Evolutionary conservation across 1,140 invertebrate species (phyloP), one percentile per base, ranked within the genome.

Genomic region (Drosophila trapezifrons): DNA sequence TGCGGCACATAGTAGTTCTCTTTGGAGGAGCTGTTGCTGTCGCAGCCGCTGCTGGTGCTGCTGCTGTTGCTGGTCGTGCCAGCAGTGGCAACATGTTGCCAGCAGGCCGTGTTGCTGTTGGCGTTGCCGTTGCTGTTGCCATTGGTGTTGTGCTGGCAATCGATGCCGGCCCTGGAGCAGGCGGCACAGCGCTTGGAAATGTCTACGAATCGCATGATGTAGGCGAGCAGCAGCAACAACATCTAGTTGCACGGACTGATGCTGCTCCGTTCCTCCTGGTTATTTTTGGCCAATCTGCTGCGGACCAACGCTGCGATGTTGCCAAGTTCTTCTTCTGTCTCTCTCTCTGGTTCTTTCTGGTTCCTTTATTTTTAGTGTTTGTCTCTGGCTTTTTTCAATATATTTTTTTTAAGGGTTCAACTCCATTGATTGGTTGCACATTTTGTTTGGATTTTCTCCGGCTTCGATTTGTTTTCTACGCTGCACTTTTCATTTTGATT

Each of bases 141-240:
- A 27, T 43, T 55, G 56, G 62, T 45, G 38, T 43, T 59, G 72
- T 60, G 63, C 8, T 49, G 63, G 60, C 82, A 90, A 42, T 80
- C 80, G 42, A 75, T 64, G 38, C 76, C 84, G 46, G 79, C 76
- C 45, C 60, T 78, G 51, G 59, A 76, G 56, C 76, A 90, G 57
- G 65, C 66, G 29, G 76, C 38, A 67, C 86, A 90, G 40, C 82
- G 81, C 63, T 91, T 91, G 85, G 91, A 91, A 90, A 92, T 91
- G 86, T 92, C 91, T 81, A 90, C 89, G 89, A 85, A 90, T 90
- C 87, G 63, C 91, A 92, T 92, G 58, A 92, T 90, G 83, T 80
- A 91, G 42, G 82, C 89, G 25, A 92, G 77, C 40, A 92, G 65
- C 70, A 91, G 79, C 84, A 92, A 91, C 76, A 92, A 92, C 91